Evolutionary conservation across 2,113 vertebrate genomes (phyloP).

Genomic region (Equus przewalskii): DNA sequence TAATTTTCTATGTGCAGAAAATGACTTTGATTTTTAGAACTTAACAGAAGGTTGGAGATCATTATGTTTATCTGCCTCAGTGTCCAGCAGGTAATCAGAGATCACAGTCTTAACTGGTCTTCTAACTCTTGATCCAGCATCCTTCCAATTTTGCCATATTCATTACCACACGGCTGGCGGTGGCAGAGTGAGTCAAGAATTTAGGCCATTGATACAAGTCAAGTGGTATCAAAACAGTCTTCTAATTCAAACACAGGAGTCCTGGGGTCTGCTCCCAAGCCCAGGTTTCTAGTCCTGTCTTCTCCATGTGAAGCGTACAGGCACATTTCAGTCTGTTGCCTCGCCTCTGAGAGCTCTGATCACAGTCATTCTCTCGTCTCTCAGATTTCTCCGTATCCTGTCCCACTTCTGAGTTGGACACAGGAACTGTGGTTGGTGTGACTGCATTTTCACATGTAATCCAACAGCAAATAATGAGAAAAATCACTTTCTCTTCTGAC

Average conservation of each 20-base stretch:
- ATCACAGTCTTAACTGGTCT: not conserved
- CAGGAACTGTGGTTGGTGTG: not conserved
- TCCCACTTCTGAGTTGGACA: not conserved
- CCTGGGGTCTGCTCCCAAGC: too few species aligned
- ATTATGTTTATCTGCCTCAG: not conserved
- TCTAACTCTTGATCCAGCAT: not conserved
- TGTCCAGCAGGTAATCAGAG: not conserved
- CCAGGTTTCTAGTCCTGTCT: not conserved
- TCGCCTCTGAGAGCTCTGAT: not conserved
- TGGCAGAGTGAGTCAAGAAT: not conserved
- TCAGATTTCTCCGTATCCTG: not conserved
- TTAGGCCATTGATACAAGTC: not conserved
- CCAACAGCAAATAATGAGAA: not conserved
- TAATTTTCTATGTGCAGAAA: not conserved
- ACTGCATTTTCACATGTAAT: not conserved
- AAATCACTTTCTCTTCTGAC: not conserved
- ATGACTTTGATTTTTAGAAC: not conserved
- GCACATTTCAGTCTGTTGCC: rapidly evolving
- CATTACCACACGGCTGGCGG: not conserved
- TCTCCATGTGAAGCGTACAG: rapidly evolving
- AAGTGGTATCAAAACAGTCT: not conserved
- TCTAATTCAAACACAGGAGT: not conserved
- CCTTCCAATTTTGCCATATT: not conserved
- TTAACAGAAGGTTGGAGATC: not conserved
- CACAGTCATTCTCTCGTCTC: not conserved